Evolutionary conservation across 2,113 vertebrate species (phyloP).

Genomic region (Equus przewalskii): DNA sequence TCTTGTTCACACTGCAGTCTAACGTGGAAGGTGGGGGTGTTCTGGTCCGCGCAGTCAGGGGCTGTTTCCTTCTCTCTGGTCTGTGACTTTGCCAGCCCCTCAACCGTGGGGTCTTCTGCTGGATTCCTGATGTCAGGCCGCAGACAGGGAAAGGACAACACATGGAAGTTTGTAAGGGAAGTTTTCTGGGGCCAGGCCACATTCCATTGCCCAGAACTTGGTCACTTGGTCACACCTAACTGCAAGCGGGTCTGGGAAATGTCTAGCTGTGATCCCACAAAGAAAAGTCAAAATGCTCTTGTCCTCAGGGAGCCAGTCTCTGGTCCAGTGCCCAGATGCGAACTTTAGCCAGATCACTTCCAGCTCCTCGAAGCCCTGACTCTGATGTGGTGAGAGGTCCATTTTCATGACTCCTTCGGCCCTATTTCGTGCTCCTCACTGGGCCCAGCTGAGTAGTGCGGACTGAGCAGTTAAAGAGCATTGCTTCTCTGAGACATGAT

Average conservation of each 20-base stretch:
- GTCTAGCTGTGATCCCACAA: not conserved
- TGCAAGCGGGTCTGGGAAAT: not conserved
- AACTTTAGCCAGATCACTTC: not conserved
- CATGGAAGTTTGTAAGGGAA: not conserved
- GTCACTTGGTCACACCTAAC: not conserved
- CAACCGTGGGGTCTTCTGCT: not conserved
- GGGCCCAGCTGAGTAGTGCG: not conserved
- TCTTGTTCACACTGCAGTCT: not conserved
- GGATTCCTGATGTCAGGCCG: not conserved
- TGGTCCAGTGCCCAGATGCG: not conserved
- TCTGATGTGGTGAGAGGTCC: not conserved
- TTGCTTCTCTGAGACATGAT: not conserved
- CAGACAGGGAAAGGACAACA: not conserved
- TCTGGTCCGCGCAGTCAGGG: accelerated
- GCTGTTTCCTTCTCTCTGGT: not conserved
- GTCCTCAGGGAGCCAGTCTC: not conserved
- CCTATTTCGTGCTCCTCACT: not conserved
- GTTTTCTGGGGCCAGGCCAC: not conserved
- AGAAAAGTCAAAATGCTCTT: not conserved
- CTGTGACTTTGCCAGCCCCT: not conserved
- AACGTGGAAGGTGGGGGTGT: not conserved
- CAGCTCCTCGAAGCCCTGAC: not conserved
- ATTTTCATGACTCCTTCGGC: not conserved
- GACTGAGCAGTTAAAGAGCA: not conserved
- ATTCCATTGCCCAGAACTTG: not conserved